Evolutionary conservation across 2,888 invertebrate species (phyloP).

Genomic region (Dasysyrphus tricinctus): DNA sequence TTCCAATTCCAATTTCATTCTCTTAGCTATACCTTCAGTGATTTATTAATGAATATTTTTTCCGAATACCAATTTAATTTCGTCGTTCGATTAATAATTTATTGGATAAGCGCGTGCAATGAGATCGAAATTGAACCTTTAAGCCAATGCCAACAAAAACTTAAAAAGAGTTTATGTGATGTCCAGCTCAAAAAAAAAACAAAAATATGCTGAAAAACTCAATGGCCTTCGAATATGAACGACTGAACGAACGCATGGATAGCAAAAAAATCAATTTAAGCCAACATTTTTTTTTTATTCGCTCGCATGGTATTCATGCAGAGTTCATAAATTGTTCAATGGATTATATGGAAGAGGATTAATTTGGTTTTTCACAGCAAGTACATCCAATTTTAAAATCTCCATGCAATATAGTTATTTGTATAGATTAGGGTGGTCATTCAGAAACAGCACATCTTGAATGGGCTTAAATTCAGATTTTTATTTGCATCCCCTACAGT

Average conservation of each 20-base stretch:
- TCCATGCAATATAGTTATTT: constrained; percentile 27
- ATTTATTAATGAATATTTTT: constrained; percentile 68
- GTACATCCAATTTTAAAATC: constrained; percentile 61
- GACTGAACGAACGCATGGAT: constrained; percentile 39
- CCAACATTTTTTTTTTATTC: constrained; percentile 38
- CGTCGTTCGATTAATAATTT: constrained; percentile 68
- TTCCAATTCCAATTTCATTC: constrained; percentile 64
- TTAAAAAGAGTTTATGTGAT: constrained; percentile 32
- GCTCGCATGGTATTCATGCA: constrained; percentile 30
- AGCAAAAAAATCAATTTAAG: constrained; percentile 65
- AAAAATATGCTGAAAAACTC: constrained; percentile 5
- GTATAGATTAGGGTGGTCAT: too few relatives aligned
- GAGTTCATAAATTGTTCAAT: constrained; percentile 68
- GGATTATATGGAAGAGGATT: constrained; percentile 63
- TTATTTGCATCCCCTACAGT: too few relatives aligned
- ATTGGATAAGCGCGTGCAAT: constrained; percentile 72
- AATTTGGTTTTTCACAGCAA: constrained; percentile 66
- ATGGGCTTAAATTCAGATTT: too few relatives aligned
- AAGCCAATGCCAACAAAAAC: constrained; percentile 28
- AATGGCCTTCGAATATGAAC: constrained; percentile 49
- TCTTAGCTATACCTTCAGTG: constrained; percentile 21
- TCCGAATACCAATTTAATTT: constrained; percentile 73
- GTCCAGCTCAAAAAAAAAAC: not conserved
- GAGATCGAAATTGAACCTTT: constrained; percentile 65
- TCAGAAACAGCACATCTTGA: too few relatives aligned